Evolutionary conservation across 2,797 vertebrate genomes (phyloP).

Genomic region (Rhinogobio ventralis): DNA sequence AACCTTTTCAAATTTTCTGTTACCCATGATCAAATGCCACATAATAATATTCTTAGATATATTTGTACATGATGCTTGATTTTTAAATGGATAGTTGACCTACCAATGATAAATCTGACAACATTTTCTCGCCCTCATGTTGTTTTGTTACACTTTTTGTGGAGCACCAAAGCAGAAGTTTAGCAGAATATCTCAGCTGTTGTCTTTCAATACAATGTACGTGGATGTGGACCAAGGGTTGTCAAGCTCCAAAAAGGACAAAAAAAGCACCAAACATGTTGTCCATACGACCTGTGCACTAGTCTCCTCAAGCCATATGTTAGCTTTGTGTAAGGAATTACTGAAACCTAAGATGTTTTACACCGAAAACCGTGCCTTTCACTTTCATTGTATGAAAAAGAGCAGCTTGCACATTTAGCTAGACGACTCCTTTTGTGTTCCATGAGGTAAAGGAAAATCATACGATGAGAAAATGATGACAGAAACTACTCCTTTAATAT

Average conservation of each 20-base stretch:
- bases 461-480: not conserved
- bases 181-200: not conserved
- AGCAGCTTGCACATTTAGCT: conserved; percentile 1
- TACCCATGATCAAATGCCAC: not conserved
- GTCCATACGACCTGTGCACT: not conserved
- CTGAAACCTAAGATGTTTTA: not conserved
- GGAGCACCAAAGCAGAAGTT: not conserved
- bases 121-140: not conserved
- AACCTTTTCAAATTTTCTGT: not conserved
- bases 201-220: not conserved
- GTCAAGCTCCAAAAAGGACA: not conserved
- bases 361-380: not conserved
- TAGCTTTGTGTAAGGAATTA: not conserved
- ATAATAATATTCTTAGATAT: conserved; percentile 11
- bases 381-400: not conserved
- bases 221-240: not conserved
- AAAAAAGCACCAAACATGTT: not conserved
- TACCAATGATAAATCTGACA: not conserved
- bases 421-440: not conserved
- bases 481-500: not conserved
- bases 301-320: conserved; percentile 1
- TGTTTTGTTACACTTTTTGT: conserved; percentile 14
- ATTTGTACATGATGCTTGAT: conserved; percentile 47
- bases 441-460: not conserved
- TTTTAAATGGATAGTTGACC: conserved; percentile 3